These are phyloP conservation scores for Siniperca chuatsi DNA, from an alignment of 2,113 vertebrate genomes.

Conservation along the genomic window DNA sequence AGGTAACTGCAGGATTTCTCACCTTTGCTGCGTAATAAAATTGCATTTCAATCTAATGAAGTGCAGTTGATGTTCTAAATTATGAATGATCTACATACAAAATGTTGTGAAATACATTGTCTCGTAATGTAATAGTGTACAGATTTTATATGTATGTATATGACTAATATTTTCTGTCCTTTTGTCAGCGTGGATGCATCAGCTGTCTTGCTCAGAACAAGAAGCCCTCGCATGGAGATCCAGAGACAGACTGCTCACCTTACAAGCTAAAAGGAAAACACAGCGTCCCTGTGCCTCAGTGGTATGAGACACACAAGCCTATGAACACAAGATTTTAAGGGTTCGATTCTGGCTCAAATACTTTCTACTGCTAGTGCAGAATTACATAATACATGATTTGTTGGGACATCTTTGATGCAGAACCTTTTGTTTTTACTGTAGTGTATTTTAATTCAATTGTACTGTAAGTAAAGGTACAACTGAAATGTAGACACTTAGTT, in stretches of 20 bases:
- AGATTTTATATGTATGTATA: too few relatives aligned
- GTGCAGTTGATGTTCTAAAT: neutral
- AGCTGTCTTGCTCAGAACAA: conserved; percentile 6
- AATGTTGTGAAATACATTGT: neutral
- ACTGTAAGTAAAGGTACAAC: neutral
- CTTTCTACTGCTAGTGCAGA: neutral
- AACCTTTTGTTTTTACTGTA: too few relatives aligned
- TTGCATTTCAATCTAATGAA: neutral
- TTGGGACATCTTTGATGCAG: too few relatives aligned
- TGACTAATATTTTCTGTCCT: conserved; percentile 16
- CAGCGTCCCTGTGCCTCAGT: neutral
- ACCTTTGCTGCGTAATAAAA: neutral
- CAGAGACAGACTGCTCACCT: conserved; percentile 13
- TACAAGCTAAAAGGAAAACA: conserved; percentile 36
- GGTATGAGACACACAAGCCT: neutral
- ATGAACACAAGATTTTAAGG: neutral
- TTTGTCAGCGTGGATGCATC: conserved; percentile 55
- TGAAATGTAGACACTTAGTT: neutral
- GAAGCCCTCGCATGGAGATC: neutral
- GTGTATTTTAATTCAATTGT: neutral
- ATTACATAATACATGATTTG: neutral
- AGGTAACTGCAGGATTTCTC: neutral
- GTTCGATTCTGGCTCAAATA: neutral
- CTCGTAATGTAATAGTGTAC: too few relatives aligned
- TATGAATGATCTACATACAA: neutral